These are phyloP conservation scores for Lophotriccus pileatus DNA, from an alignment of 2,797 vertebrate genomes.

Conservation along the genomic window DNA sequence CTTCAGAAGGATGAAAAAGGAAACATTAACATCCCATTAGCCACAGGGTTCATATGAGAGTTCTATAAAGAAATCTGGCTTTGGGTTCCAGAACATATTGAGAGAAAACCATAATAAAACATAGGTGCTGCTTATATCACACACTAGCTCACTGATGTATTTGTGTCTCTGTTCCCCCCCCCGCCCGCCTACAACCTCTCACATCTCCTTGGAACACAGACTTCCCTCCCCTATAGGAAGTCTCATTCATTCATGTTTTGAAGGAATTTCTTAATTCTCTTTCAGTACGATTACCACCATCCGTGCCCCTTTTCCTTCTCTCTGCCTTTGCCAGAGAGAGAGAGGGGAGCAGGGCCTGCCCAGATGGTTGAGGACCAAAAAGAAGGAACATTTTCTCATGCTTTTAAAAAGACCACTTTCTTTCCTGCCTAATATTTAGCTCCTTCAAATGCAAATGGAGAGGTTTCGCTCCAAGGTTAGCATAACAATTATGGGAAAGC, in stretches of 20 bases:
- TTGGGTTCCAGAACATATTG: conserved; percentile 25
- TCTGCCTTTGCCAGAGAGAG: conserved; percentile 75
- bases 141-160: conserved; percentile 36
- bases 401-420: conserved; percentile 92
- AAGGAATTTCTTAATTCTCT: conserved; percentile 76
- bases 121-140: conserved; percentile 49
- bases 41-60: not conserved
- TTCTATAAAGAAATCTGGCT: conserved; percentile 17
- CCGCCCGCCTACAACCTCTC: conserved; percentile 5
- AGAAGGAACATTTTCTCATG: conserved; percentile 92
- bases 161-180: conserved; percentile 8
- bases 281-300: conserved; percentile 68
- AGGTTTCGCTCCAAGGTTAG: conserved; percentile 96
- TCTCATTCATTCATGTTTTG: conserved; percentile 66
- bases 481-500: conserved; percentile 98
- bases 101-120: conserved; percentile 38
- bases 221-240: conserved; percentile 68
- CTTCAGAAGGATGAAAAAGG: not conserved
- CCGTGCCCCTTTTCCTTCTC: conserved; percentile 62
- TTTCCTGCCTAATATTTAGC: conserved; percentile 99
- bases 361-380: conserved; percentile 91
- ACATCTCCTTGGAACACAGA: conserved; percentile 43
- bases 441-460: conserved; percentile 99
- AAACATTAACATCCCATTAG: conserved; percentile 44
- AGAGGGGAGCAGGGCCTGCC: conserved; percentile 81